phyloP scores from a whole-genome alignment of 92 coral and sea anemone species.

The Palythoa grandis region DNA sequence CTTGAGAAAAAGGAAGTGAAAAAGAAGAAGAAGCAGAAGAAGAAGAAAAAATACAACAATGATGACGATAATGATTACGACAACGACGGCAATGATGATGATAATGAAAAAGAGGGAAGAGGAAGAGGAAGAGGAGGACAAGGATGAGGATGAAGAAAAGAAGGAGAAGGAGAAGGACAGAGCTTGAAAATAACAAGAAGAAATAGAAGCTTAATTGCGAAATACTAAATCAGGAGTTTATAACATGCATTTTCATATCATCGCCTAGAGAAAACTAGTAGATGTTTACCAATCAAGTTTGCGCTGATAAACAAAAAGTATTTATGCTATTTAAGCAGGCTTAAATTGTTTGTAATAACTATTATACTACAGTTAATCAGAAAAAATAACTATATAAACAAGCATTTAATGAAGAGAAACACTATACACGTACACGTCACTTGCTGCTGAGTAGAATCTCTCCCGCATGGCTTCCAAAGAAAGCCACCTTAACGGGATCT shows the following conservation, averaged over 20 bases:
- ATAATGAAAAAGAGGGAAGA: too few relatives aligned
- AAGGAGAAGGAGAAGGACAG: not conserved
- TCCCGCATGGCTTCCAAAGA: constrained; percentile 95
- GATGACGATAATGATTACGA: not conserved
- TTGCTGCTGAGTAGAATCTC: constrained; percentile 82
- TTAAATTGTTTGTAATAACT: too few relatives aligned
- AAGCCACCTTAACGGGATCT: constrained; percentile 95
- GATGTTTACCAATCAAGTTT: too few relatives aligned
- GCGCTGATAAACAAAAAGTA: too few relatives aligned
- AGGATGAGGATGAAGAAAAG: not conserved
- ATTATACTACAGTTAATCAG: too few relatives aligned
- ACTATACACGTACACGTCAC: constrained; percentile 80
- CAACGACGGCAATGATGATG: not conserved
- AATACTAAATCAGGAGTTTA: too few relatives aligned
- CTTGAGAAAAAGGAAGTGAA: too few relatives aligned
- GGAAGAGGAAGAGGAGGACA: not conserved
- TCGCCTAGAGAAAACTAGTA: too few relatives aligned
- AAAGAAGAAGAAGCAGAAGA: not conserved
- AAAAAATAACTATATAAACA: too few relatives aligned
- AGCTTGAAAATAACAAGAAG: not conserved
- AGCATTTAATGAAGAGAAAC: not conserved
- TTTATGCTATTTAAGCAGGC: not conserved
- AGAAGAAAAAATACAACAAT: not conserved
- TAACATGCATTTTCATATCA: too few relatives aligned
- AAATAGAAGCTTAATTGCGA: not conserved